A percentile compares a stretch with the other conserved stretches of the same genome.
Evolutionary conservation across 2,797 vertebrate genomes (phyloP).

Genomic region (Oreochromis mossambicus): DNA sequence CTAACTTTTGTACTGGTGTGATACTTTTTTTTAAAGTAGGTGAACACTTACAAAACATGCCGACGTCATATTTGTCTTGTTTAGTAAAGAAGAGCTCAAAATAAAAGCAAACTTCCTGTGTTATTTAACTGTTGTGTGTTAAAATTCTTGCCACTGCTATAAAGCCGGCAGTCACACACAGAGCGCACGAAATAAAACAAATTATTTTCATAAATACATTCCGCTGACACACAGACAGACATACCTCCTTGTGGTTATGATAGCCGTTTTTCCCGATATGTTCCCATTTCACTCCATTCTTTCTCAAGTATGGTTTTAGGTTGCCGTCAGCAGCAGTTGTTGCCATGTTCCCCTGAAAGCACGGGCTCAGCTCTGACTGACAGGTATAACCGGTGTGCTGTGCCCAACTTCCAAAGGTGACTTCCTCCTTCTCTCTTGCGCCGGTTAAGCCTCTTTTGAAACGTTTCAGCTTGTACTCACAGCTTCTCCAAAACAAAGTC

Average conservation of each 20-base stretch:
- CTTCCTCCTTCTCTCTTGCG: conserved; percentile 57
- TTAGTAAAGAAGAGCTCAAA: neutral
- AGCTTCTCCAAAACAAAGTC: neutral
- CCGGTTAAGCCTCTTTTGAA: conserved; percentile 17
- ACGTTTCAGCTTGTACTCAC: neutral
- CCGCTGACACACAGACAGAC: neutral
- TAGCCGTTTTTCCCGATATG: conserved; percentile 32
- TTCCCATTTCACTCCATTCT: conserved; percentile 28
- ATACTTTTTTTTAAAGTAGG: neutral
- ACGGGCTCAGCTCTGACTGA: neutral
- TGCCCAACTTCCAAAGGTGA: conserved; percentile 42
- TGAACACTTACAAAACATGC: neutral
- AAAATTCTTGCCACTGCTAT: neutral
- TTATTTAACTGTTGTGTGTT: neutral
- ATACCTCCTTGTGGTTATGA: conserved; percentile 48
- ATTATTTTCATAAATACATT: neutral
- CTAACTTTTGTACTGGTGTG: neutral
- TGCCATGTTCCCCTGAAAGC: conserved; percentile 48
- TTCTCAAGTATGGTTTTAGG: conserved; percentile 14
- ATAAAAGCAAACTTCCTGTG: neutral
- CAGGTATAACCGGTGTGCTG: conserved; percentile 25
- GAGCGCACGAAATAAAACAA: neutral
- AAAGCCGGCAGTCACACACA: neutral
- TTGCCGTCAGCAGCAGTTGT: conserved; percentile 28
- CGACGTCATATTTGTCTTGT: neutral